Evolutionary conservation across 2,797 vertebrate species (phyloP), one percentile per base, ranked within the genome.

Genomic region (Sarcophilus harrisii): DNA sequence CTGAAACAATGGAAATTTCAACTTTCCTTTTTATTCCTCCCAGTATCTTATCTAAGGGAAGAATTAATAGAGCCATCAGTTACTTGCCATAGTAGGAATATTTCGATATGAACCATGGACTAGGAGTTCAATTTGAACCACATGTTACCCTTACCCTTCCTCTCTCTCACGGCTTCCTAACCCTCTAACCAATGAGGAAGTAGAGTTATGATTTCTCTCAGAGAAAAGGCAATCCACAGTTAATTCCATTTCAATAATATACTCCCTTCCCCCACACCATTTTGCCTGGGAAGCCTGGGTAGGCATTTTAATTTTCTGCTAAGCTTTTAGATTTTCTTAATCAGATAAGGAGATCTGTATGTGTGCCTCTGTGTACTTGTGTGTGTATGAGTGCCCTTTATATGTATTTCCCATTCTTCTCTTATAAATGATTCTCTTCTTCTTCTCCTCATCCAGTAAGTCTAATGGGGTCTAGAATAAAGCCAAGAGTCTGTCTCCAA

Each of bases 231-330:
- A 97, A 97, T 97, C 94, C 92, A 96, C 97, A 89, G 96, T 97
- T 87, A 0, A 97, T 97, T 92, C 73, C 94, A 66, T 96, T 97
- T 97, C 94, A 14, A n/a, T 93, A 93, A 97, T 97, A 96, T 62
- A 0, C 24, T 9, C 32, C 52, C 38, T 66, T 55, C 90, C 6
- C 0, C 91, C 59, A 90, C 93, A 95, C 30, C 0, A 97, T 98
- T 96, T 97, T 95, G 97, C 90, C 95, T 96, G 94, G 96, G 96
- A 97, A 97, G 97, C 96, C 97, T 8, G 8, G 45, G 93, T 95
- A 96, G 95, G 96, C 90, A 66, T 96, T 97, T 98, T 98, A 98
- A 97, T 98, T 98, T 98, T 98, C 97, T 91, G 16, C 73, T 96
- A 98, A 96, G 98, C 93, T 98, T 98, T 98, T 96, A 55, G 92